Evolutionary conservation across 1,140 invertebrate genomes (phyloP).

Genomic region (Aleiodes sp.): DNA sequence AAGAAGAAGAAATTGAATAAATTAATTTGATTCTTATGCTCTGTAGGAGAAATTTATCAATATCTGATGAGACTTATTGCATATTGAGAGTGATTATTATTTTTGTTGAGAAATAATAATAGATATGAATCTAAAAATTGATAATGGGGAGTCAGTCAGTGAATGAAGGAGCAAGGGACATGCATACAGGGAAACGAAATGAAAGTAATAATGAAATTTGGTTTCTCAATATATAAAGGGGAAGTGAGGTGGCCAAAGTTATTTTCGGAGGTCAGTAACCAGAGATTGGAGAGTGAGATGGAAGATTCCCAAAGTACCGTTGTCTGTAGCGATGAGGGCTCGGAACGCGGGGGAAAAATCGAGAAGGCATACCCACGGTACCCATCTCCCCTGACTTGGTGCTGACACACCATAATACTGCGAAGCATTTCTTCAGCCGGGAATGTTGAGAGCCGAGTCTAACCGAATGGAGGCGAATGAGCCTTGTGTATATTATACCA

Average conservation of each 20-base stretch:
- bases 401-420: neutral
- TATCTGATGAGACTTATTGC: too few species aligned
- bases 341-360: neutral
- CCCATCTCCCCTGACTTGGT: neutral
- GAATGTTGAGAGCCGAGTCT: conserved; percentile 12
- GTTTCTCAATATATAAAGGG: neutral
- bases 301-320: conserved; percentile 45
- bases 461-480: conserved; percentile 25
- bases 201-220: conserved; percentile 1
- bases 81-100: too few species aligned
- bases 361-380: neutral
- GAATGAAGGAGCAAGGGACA: too few species aligned
- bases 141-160: too few species aligned
- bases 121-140: too few species aligned
- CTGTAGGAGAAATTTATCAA: too few species aligned
- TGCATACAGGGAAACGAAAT: neutral
- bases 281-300: conserved; percentile 52
- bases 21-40: too few species aligned
- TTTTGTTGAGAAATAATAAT: too few species aligned
- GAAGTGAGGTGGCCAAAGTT: conserved; percentile 33
- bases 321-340: conserved; percentile 20
- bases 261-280: conserved; percentile 67
- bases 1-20: too few species aligned
- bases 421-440: neutral
- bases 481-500: too few species aligned